Base-by-base conservation (phyloP, 1,140 invertebrate genomes). In the Megalopta genalis region DNA sequence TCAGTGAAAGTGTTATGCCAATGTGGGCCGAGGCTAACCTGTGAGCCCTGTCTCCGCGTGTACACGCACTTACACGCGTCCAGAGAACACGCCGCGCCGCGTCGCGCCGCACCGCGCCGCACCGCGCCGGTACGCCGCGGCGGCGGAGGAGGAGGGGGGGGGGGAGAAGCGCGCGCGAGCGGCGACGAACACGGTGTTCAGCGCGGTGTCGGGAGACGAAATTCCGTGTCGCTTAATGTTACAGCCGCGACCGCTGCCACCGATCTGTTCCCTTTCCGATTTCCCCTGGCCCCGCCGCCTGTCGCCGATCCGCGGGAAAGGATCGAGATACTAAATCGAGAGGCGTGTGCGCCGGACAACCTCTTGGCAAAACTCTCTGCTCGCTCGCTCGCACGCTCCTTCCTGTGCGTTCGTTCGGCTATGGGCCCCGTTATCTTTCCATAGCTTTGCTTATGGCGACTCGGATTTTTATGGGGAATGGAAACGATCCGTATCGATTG, bases 1-100 rank as follows among this genome's bases (percentile, higher is more conserved):
- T 93, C 92, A 93, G 92, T 93, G 92, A 93, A 93, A 93, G 92
- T 92, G 92, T 93, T 93, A 93, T 93, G 90, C 91, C 91, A 88
- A 93, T 93, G 90, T 93, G 91, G 92, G 92, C 91, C 92, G 92
- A 93, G 92, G 92, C 91, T 93, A 93, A 93, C 92, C 89, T 92
- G 90, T 90, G 82, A 90, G 88, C 87, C 89, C 89, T 90, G 90
- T 90, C 90, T 89, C 88, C 82, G 77, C 81, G 76, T 69, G 77
- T 74, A 73, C 52, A 78, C 71, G 70, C 75, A 63, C 70, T 83
- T 66, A 57, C 67, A 81, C 67, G 14, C 52, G 62, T 18, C 54
- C 37, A 54, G 49, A 12, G 16, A 23, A 14, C 54, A 37, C 46
- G 46, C 49, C 5, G 23, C 25, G 32, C 32, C 32, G 32, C 1